Evolutionary conservation across 2,888 invertebrate genomes (phyloP), one percentile per base, ranked within the genome.

Genomic region (Theretra japonica): DNA sequence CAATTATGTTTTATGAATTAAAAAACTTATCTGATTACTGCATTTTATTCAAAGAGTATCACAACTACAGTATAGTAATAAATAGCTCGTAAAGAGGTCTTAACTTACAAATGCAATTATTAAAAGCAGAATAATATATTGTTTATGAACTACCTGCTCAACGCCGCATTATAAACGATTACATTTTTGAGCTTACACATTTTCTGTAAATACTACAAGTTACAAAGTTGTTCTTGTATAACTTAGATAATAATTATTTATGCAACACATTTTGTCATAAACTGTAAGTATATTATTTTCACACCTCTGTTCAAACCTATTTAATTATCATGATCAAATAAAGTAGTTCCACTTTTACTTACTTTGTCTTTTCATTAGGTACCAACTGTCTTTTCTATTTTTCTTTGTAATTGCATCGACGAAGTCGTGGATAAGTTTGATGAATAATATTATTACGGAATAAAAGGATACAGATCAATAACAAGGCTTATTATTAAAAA

Each of bases 31-130:
- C 17, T 65, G 48, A 65, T 71, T 58, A 70, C 70, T 60, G 72
- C 72, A 73, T 77, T 70, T 60, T 50, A 70, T 60, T 59, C 28
- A n/a, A 68, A 68, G n/a, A 28, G 30, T 48, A 33, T 48, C 19
- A 70, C 57, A 59, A 70, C 21, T 68, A 69, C 53, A 73, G 60
- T 70, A 73, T 58, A 73, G 56, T 25, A 58, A 28, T 11, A 59
- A 58, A 62, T 15, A 53, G 30, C 19, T 65, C 53, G 30, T 62
- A 70, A 70, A 70, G 50, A n/a, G 48, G 28, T 65, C 23, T 5
- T 65, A 65, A 17, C 41, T 53, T 30, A 53, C 21, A 62, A 60
- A 50, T 60, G 25, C 48, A 50, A 11, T 23, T 59, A 50, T 59
- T 50, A 65, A 23, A 65, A 65, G 65, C 65, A 48, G 65, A 48